Evolutionary conservation across 2,888 invertebrate species (phyloP), one percentile per base, ranked within the genome.

Genomic region (Luffia ferchaultella): DNA sequence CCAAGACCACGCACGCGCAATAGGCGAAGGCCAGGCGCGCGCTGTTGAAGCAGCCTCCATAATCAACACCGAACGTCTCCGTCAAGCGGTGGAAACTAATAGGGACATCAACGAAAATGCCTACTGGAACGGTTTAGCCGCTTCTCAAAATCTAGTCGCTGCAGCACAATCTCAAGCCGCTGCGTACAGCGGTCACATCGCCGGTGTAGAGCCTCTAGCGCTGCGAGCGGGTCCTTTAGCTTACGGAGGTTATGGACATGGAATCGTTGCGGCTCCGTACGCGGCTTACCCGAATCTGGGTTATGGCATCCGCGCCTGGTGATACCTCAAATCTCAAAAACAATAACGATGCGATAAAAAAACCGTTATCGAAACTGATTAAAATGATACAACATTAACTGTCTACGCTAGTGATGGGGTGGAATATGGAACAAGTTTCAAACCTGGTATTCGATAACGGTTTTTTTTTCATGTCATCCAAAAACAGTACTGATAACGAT

Each of bases 101-200:
- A 67, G 70, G 18, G 55, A 62, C 2, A 57, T 42, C 0, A 65
- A 69, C 44, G 71, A 69, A 40, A 62, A 60, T 45, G 56, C 54
- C 0, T 58, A 59, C 42, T 52, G 78, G 79, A 74, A 74, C 58
- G 62, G 62, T 20, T 60, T 83, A 1, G 77, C 82, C 52, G 79
- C 79, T 18, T 63, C 65, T 58, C 82, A 82, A 63, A 78, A 75
- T 65, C 62, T 68, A 0, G 64, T 58, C 0, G 77, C 82, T 45
- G 82, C 82, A 12, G 68, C 70, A 60, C 77, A 79, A 64, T 79
- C 77, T 75, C 79, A 79, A 53, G 72, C 72, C 49, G 77, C 76
- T 7, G 52, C 71, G 1, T 70, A 73, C 52, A 69, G 73, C 0
- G 74, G 73, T 16, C 68, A 73, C 46, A 80, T 82, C 12, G 67